Evolutionary conservation across 35 echinoderm and acorn worm genomes (phyloP).

Genomic region (Acanthaster planci): DNA sequence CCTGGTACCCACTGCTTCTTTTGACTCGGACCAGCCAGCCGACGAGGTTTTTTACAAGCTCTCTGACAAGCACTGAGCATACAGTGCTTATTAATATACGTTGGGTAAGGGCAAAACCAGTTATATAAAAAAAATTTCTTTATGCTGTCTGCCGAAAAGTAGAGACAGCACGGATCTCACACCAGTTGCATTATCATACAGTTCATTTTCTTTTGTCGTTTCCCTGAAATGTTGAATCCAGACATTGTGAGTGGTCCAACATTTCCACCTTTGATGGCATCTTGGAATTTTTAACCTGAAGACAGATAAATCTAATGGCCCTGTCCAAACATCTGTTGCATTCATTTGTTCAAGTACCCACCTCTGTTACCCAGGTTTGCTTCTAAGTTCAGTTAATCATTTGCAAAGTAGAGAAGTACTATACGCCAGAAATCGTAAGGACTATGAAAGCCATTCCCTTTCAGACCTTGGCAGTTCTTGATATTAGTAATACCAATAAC

Average conservation of each 20-base stretch:
- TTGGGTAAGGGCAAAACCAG: too few species aligned
- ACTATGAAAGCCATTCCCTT: constrained; percentile 8
- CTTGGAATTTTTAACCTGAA: constrained; percentile 4
- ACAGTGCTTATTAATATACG: too few species aligned
- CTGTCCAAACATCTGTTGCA: neutral
- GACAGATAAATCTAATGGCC: constrained; percentile 23
- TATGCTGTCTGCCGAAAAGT: neutral
- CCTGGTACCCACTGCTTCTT: too few species aligned
- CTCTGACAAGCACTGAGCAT: too few species aligned
- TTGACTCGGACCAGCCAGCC: too few species aligned
- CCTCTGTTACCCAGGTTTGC: neutral
- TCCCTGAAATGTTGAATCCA: neutral
- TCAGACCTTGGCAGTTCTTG: neutral
- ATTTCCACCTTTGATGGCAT: constrained; percentile 3
- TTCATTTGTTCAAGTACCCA: constrained; percentile 2
- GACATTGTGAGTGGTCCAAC: neutral
- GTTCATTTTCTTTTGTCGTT: neutral
- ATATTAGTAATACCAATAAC: constrained; percentile 17
- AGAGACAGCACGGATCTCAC: neutral
- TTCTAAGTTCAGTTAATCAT: neutral
- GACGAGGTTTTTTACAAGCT: too few species aligned
- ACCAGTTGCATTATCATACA: neutral
- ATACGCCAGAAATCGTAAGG: constrained; percentile 22
- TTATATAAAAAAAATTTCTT: too few species aligned
- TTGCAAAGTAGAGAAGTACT: neutral